Base-by-base conservation (phyloP, 2,113 vertebrate genomes). In the Bufo gargarizans region DNA sequence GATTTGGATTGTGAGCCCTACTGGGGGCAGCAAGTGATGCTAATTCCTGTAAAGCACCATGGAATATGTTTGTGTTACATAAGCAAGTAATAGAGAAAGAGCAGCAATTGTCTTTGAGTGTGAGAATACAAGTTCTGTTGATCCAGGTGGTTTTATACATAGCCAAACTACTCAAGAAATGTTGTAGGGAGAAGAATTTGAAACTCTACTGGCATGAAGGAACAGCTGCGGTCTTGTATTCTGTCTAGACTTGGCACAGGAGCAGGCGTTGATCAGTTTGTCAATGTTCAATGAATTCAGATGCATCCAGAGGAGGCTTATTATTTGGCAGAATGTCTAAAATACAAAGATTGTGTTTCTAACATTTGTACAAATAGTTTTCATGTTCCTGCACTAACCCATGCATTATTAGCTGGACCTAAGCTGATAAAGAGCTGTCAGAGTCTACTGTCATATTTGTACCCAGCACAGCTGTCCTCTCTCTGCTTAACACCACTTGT, bases 201-300 rank as follows among this genome's bases (percentile, higher is more conserved):
- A 84, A 71, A 69, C 82, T 84, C 45, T 49, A 55, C 65, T 69
- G 47, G 82, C 82, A 84, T 81, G 82, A 84, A 84, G 81, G 82
- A 84, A 55, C 82, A 84, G 82, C 82, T 84, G 82, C 63, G 65
- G 45, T 55, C 82, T 84, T 84, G 82, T 82, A n/a, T 61, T 61
- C 12, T 82, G n/a, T 33, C 45, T 67, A 82, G 56, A 77, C 20
- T 63, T 88, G 80, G 69, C 87, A 82, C 17, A 83, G 53, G 17
- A 88, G 43, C 55, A 63, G 59, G 47, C 14, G 71, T 82, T 88
- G 71, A 83, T 83, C 78, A 50, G 67, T 82, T 74, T 77, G 80
- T 82, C 78, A 77, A 50, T 83, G 86, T 88, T 74, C 78, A 72
- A 56, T 72, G 86, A 81, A 87, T 87, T 87, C 56, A 49, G 78